phyloP scores from a whole-genome alignment of 2,797 vertebrate genomes.

The Danionella dracula region DNA sequence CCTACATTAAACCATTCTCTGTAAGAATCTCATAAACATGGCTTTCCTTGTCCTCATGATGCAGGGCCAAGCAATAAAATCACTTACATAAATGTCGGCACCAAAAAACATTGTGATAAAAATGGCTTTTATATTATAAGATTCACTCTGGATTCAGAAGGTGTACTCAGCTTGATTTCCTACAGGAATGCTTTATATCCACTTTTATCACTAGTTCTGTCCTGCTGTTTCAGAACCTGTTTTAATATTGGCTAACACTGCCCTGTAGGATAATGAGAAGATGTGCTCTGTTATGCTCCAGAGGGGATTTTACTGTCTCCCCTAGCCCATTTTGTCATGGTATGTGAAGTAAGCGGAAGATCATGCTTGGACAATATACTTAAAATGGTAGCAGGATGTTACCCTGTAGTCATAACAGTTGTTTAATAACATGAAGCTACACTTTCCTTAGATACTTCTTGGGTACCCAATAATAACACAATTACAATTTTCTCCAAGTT shows the following conservation, averaged over 20 bases:
- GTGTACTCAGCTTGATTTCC: constrained; percentile 64
- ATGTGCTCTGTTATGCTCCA: constrained; percentile 56
- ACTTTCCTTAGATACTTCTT: neutral
- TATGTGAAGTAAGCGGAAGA: constrained; percentile 24
- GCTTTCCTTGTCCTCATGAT: constrained; percentile 46
- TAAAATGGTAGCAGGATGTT: constrained; percentile 1
- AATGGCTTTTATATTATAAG: constrained; percentile 70
- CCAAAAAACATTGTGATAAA: constrained; percentile 53
- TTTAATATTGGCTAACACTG: constrained; percentile 69
- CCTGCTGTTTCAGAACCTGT: constrained; percentile 66
- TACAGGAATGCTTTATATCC: constrained; percentile 70
- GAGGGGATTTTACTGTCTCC: constrained; percentile 58
- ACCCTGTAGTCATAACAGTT: neutral
- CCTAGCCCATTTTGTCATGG: constrained; percentile 44
- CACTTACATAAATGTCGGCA: constrained; percentile 72
- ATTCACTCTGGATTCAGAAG: constrained; percentile 52
- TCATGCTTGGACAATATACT: constrained; percentile 33
- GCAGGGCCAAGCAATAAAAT: constrained; percentile 65
- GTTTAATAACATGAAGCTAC: constrained; percentile 9
- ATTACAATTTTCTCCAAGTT: constrained; percentile 35
- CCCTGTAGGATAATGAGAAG: constrained; percentile 57
- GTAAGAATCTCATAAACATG: constrained; percentile 67
- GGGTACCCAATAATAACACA: constrained; percentile 8
- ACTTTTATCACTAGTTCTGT: constrained; percentile 68
- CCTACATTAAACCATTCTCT: constrained; percentile 36